These are phyloP conservation scores for Phalera bucephala DNA, from an alignment of 2,888 invertebrate genomes.

Conservation along the genomic window DNA sequence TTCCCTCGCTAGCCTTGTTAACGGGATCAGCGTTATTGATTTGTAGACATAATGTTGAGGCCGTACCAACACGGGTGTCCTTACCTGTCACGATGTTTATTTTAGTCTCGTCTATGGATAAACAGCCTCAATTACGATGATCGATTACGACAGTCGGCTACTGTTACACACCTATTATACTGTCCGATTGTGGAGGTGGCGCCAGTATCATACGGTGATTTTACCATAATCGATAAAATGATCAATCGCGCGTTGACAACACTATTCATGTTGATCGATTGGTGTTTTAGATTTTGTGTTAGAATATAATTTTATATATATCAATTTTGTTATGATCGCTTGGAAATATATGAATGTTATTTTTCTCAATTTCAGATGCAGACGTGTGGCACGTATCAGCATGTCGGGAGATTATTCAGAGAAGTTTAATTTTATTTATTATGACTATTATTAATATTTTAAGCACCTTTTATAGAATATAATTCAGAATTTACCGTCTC, in stretches of 20 bases:
- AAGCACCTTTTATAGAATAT: too few relatives aligned
- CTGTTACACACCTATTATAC: constrained; percentile 54
- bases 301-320: background rate
- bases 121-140: constrained; percentile 59
- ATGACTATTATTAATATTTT: background rate
- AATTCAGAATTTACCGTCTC: too few relatives aligned
- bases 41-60: constrained; percentile 41
- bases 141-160: constrained; percentile 64
- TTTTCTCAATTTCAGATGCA: constrained; percentile 32
- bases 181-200: constrained; percentile 48
- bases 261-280: constrained; percentile 63
- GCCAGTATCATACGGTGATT: constrained; percentile 32
- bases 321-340: constrained; percentile 11
- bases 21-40: constrained; percentile 44
- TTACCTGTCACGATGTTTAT: constrained; percentile 65
- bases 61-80: constrained; percentile 56
- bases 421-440: constrained; percentile 28
- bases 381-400: background rate
- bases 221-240: constrained; percentile 57
- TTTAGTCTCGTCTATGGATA: constrained; percentile 48
- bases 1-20: constrained; percentile 20
- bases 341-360: constrained; percentile 15
- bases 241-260: constrained; percentile 50
- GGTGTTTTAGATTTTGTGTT: constrained; percentile 32
- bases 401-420: constrained; percentile 14